Conservation (phyloP, 2,797 vertebrate species). For the Heliangelus exortis region DNA sequence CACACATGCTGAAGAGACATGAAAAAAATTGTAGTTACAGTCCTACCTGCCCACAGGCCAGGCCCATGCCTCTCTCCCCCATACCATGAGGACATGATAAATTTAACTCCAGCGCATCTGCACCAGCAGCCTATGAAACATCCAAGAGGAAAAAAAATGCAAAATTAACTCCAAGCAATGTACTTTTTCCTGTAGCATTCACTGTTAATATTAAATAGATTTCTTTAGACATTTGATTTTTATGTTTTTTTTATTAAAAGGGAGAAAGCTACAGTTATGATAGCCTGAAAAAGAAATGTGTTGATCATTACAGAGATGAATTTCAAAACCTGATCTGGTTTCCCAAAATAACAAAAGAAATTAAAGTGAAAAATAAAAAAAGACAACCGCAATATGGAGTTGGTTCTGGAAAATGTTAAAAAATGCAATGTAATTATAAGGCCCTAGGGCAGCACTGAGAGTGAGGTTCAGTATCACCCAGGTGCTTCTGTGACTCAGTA, state of each 20-base stretch:
- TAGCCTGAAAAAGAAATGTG: neutral
- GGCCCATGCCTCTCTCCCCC: slow-evolving; percentile 92
- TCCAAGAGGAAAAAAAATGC: neutral
- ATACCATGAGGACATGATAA: slow-evolving; percentile 92
- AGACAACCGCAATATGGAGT: neutral
- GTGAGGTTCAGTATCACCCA: neutral
- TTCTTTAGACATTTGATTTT: neutral
- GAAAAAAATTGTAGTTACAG: neutral
- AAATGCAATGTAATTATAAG: neutral
- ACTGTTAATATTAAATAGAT: neutral
- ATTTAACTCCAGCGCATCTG: slow-evolving; percentile 90
- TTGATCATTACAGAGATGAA: neutral
- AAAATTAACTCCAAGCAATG: slow-evolving; percentile 7
- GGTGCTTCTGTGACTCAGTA: neutral
- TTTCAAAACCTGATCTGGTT: neutral
- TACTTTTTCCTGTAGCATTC: neutral
- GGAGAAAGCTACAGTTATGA: neutral
- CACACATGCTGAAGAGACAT: neutral
- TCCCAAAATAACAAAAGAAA: neutral
- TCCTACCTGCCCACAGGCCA: slow-evolving; percentile 92
- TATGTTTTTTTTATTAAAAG: neutral
- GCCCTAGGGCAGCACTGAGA: neutral
- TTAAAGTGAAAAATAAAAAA: neutral
- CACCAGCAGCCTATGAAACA: slow-evolving; percentile 81
- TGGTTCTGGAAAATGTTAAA: neutral